Base-by-base conservation (phyloP, 2,797 vertebrate genomes). In the Gallinago stenura region DNA sequence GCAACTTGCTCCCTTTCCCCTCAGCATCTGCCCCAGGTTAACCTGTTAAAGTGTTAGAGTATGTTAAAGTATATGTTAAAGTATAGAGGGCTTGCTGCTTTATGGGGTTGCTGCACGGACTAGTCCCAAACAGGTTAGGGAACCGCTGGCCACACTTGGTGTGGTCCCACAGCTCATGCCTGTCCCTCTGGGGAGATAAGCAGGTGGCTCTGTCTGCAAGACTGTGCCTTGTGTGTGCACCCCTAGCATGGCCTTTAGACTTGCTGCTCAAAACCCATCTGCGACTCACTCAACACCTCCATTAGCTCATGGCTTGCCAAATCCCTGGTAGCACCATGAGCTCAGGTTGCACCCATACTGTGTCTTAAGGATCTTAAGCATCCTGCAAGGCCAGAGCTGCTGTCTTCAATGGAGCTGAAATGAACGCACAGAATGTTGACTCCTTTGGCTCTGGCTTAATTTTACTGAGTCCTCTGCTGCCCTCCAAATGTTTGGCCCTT, bases 141-240 rank as follows among this genome's bases (percentile, higher is more conserved):
- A 13, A 24, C 28, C 3, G 1, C 26, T 79, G 25, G 4, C 13
- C 31, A 4, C 5, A 17, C 18, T 30, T 66, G 31, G 0, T 60
- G 21, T 4, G 11, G 7, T 60, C 31, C 24, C 7, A 12, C 20
- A 43, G 14, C 10, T 83, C 0, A 1, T 39, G 22, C 4, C 9
- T 26, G 10, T 30, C 0, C 0, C 37, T 37, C 54, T 88, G 60
- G 22, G 86, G 19, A 30, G 31, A 24, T 9, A 73, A 81, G 22
- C 15, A n/a, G 0, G 1, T 5, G 2, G 5, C 15, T 79, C 8
- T 14, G 6, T n/a, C 22, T 62, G 28, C 11, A 21, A 79, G 61
- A 41, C 41, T 69, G 16, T 0, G 19, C 19, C 31, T 53, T 0
- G 0, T 26, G 20, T 35, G 10, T 8, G 14, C 3, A 14, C 5